Evolutionary conservation across 2,797 vertebrate genomes (phyloP).

Genomic region (Chelidonichthys spinosus): DNA sequence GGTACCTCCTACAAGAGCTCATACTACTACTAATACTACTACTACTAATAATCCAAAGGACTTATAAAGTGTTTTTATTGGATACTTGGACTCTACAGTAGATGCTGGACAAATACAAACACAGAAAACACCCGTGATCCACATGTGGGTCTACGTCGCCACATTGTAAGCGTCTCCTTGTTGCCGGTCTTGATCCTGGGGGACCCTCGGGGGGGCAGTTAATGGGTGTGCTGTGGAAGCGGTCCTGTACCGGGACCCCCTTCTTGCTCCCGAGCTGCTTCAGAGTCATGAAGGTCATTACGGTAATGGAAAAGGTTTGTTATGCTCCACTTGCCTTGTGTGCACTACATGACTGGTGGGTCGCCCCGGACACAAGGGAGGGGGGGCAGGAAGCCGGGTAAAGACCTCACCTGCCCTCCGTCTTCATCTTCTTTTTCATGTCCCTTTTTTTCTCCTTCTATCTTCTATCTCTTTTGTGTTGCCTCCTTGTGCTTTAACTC

Average conservation of each 20-base stretch:
- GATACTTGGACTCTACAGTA: not conserved
- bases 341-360: slow-evolving; percentile 48
- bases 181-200: slow-evolving; percentile 20
- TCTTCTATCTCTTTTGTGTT: not conserved
- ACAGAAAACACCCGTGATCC: slow-evolving; percentile 25
- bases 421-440: not conserved
- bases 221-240: slow-evolving; percentile 52
- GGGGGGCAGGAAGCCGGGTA: slow-evolving; percentile 10
- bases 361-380: slow-evolving; percentile 19
- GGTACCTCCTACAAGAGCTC: too few relatives aligned
- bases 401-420: slow-evolving; percentile 17
- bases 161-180: slow-evolving; percentile 11
- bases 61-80: not conserved
- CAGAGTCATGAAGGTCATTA: slow-evolving; percentile 67
- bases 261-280: slow-evolving; percentile 44
- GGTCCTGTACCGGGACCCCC: slow-evolving; percentile 7
- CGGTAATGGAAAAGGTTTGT: slow-evolving; percentile 77
- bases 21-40: too few relatives aligned
- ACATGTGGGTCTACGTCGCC: not conserved
- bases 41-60: too few relatives aligned
- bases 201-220: slow-evolving; percentile 41
- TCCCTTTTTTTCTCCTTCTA: not conserved
- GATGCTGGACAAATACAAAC: too few relatives aligned
- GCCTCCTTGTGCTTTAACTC: not conserved
- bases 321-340: slow-evolving; percentile 46